Evolutionary conservation across 2,113 vertebrate genomes (phyloP).

Genomic region (Mesocricetus auratus): DNA sequence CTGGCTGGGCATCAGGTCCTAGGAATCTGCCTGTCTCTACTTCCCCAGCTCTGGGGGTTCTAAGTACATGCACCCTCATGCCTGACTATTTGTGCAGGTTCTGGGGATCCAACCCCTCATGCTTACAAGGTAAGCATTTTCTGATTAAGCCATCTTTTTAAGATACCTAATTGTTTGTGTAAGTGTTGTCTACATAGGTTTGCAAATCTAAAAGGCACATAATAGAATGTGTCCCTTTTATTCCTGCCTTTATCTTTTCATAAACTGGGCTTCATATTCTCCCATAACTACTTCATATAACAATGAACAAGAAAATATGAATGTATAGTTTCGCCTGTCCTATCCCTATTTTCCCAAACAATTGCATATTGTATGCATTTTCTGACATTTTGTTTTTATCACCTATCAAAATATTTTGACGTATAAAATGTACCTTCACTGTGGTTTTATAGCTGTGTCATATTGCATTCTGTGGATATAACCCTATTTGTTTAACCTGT

Average conservation of each 20-base stretch:
- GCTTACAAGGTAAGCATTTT: neutral
- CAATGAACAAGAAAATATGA: conserved; percentile 34
- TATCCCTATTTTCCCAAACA: conserved; percentile 21
- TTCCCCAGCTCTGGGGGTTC: neutral
- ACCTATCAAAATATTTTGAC: conserved; percentile 58
- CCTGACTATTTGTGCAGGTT: neutral
- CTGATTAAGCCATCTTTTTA: neutral
- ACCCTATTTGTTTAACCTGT: conserved; percentile 57
- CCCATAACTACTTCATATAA: conserved; percentile 12
- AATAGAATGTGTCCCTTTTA: neutral
- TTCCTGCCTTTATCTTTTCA: neutral
- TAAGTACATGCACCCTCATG: too few relatives aligned
- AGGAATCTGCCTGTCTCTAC: neutral
- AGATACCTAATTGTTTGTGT: neutral
- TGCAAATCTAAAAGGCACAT: conserved; percentile 35
- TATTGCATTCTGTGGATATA: neutral
- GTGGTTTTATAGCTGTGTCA: conserved; percentile 34
- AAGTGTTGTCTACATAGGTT: neutral
- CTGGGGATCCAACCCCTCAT: neutral
- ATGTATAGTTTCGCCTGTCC: neutral
- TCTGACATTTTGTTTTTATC: conserved; percentile 10
- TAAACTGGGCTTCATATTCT: conserved; percentile 26
- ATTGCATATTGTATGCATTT: neutral
- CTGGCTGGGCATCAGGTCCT: neutral
- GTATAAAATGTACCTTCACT: conserved; percentile 3